phyloP scores from a whole-genome alignment of 1,140 invertebrate genomes.

The Cataglyphis hispanica region DNA sequence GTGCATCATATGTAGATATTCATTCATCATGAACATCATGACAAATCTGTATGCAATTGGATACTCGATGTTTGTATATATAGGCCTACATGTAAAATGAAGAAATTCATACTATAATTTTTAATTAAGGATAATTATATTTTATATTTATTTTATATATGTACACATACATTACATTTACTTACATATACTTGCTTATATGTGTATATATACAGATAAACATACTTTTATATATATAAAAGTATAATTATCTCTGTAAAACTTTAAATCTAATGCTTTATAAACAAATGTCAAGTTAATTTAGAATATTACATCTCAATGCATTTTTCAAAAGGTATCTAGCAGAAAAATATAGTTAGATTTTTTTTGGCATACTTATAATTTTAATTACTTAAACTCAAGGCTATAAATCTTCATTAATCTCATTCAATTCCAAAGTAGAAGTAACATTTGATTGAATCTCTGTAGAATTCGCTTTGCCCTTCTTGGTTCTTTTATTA shows the following conservation, averaged over 20 bases:
- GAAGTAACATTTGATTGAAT: neutral
- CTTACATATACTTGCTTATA: neutral
- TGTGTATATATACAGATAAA: neutral
- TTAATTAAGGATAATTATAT: conserved; percentile 31
- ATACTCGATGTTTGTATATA: conserved; percentile 7
- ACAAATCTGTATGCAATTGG: neutral
- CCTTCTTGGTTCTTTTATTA: conserved; percentile 50
- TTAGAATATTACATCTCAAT: conserved; percentile 23
- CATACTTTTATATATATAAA: neutral
- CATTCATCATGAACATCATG: conserved; percentile 2
- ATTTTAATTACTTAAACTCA: neutral
- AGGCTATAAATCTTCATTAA: neutral
- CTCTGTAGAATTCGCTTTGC: conserved; percentile 12
- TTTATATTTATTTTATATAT: conserved; percentile 47
- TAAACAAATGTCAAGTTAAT: conserved; percentile 5
- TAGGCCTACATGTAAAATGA: conserved; percentile 25
- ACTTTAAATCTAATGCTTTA: neutral
- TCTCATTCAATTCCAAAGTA: conserved; percentile 14
- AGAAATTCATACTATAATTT: conserved; percentile 8
- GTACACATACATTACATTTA: neutral
- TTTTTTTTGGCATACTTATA: conserved; percentile 11
- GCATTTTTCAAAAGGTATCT: neutral
- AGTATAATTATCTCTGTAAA: conserved; percentile 14
- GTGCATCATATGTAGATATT: conserved; percentile 33
- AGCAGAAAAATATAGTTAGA: neutral